These are phyloP conservation scores for Cantharis lateralis DNA, from an alignment of 2,888 invertebrate genomes.

Conservation along the genomic window DNA sequence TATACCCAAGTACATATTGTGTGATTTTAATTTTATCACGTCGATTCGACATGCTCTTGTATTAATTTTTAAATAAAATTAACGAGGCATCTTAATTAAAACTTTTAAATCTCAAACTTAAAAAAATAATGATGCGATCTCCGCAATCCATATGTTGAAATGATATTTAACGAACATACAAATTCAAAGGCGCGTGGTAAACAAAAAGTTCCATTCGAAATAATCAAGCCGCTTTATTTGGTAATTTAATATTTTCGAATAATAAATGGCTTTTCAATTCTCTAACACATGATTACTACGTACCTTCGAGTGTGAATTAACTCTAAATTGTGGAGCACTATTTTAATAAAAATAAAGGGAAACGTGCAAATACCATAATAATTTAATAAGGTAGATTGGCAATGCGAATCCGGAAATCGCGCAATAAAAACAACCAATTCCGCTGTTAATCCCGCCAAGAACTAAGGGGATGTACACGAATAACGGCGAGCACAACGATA, in stretches of 20 bases:
- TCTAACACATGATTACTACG: neutral
- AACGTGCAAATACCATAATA: neutral
- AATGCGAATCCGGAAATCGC: conserved; percentile 15
- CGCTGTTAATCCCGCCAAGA: conserved; percentile 31
- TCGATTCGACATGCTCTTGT: neutral
- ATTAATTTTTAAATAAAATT: neutral
- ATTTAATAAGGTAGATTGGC: neutral
- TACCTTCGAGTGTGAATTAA: neutral
- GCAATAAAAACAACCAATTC: conserved; percentile 31
- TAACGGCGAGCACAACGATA: conserved; percentile 23
- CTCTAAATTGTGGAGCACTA: neutral
- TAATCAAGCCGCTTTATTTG: neutral
- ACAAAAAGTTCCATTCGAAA: neutral
- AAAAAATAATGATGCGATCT: neutral
- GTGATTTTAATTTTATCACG: neutral
- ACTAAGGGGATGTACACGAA: conserved; percentile 22
- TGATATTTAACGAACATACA: conserved; percentile 9
- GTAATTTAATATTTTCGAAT: neutral
- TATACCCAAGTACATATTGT: neutral
- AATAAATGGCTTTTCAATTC: neutral
- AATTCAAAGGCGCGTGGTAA: neutral
- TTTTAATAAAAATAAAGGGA: neutral
- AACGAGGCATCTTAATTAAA: neutral
- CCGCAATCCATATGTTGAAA: conserved; percentile 24
- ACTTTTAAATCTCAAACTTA: neutral